Evolutionary conservation across 2,113 vertebrate genomes (phyloP).

Genomic region (Hippocampus zosterae): DNA sequence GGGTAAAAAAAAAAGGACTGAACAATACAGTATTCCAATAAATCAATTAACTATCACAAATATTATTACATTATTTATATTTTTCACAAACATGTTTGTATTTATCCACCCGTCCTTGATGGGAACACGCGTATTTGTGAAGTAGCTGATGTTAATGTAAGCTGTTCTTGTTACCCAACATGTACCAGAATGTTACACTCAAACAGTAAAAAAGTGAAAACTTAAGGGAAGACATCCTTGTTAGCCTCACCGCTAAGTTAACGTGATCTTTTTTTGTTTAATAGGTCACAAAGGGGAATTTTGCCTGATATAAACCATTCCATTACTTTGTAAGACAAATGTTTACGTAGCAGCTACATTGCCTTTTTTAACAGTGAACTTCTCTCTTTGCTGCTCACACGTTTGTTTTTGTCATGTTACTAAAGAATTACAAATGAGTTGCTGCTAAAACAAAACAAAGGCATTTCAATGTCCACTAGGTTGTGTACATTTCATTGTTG

Average conservation of each 20-base stretch:
- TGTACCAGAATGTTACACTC: background rate
- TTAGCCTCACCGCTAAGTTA: background rate
- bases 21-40: no score
- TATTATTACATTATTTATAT: no score
- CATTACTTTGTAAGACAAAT: background rate
- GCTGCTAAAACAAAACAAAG: background rate
- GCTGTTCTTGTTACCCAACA: background rate
- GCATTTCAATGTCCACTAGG: background rate
- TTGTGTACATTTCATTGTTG: constrained; percentile 9
- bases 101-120: background rate
- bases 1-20: no score
- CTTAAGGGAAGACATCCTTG: background rate
- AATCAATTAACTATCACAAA: no score
- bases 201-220: background rate
- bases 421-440: background rate
- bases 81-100: no score
- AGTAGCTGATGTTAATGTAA: background rate
- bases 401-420: background rate
- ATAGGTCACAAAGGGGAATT: background rate
- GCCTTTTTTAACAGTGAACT: background rate
- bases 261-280: background rate
- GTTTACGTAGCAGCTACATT: background rate
- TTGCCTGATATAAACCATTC: background rate
- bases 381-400: background rate
- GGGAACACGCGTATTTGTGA: background rate